Evolutionary conservation across 1,140 invertebrate genomes (phyloP).

Genomic region (Lordiphosa stackelbergi): DNA sequence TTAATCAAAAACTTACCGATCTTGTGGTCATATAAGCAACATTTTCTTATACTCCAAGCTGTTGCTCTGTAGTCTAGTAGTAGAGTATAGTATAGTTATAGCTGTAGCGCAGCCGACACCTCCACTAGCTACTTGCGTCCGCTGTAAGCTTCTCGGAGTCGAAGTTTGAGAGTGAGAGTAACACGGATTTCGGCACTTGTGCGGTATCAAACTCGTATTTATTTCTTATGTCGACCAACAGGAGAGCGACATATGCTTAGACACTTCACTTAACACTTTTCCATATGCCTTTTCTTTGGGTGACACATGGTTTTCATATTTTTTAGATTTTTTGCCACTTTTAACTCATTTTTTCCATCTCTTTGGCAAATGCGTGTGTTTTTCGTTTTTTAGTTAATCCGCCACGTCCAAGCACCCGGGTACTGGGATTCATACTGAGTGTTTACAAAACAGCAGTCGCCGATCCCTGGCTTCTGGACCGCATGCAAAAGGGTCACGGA

Average conservation of each 20-base stretch:
- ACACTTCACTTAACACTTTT: slow-evolving; percentile 31
- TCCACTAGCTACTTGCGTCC: no score
- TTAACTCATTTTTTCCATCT: slow-evolving; percentile 41
- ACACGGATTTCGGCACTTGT: not conserved
- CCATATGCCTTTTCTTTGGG: not conserved
- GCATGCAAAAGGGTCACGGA: slow-evolving; percentile 67
- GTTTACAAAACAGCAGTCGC: slow-evolving; percentile 72
- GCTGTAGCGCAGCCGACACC: no score
- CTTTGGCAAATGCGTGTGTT: slow-evolving; percentile 7
- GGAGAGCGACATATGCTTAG: slow-evolving; percentile 24
- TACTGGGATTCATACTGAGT: slow-evolving; percentile 70
- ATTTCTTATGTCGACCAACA: slow-evolving; percentile 1
- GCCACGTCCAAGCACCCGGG: slow-evolving; percentile 58
- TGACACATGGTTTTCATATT: slow-evolving; percentile 42
- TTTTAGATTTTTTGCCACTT: slow-evolving; percentile 17
- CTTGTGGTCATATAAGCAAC: no score
- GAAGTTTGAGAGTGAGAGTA: no score
- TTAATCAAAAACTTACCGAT: no score
- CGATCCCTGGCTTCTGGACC: slow-evolving; percentile 45
- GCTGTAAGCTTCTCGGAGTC: not conserved
- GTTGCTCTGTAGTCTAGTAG: no score
- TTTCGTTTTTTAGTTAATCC: slow-evolving; percentile 46
- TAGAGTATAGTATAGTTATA: no score
- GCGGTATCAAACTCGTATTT: not conserved
- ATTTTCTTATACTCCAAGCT: no score